Conservation (phyloP, 2,888 invertebrate genomes). For the Serrognathus titanus region DNA sequence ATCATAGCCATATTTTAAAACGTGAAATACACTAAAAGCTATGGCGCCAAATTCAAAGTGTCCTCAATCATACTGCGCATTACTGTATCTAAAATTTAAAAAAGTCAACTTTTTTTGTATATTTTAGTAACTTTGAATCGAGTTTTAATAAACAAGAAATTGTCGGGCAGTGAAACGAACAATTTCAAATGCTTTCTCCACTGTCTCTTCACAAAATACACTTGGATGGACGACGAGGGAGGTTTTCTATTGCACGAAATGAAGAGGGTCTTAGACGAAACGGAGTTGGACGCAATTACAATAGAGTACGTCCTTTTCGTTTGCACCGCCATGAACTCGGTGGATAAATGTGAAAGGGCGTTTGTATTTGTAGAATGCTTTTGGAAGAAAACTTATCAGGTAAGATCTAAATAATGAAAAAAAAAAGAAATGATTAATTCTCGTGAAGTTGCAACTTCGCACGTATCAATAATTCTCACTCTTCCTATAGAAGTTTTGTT, state of each 20-base stretch:
- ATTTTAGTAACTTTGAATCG: slow-evolving; percentile 42
- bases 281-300: slow-evolving; percentile 2
- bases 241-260: slow-evolving; percentile 44
- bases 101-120: slow-evolving; percentile 6
- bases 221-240: slow-evolving; percentile 47
- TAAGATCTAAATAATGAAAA: slow-evolving; percentile 13
- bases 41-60: too few relatives aligned
- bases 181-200: slow-evolving; percentile 46
- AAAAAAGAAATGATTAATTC: too few relatives aligned
- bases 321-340: slow-evolving; percentile 41
- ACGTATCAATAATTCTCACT: too few relatives aligned
- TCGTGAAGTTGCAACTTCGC: too few relatives aligned
- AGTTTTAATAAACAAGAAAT: slow-evolving; percentile 42
- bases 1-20: too few relatives aligned
- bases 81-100: too few relatives aligned
- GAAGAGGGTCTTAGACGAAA: slow-evolving; percentile 36
- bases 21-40: too few relatives aligned
- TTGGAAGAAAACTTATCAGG: slow-evolving; percentile 43
- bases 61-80: too few relatives aligned
- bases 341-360: slow-evolving; percentile 43
- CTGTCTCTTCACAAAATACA: slow-evolving; percentile 45
- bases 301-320: slow-evolving; percentile 42
- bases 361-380: slow-evolving; percentile 44
- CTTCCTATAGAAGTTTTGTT: too few relatives aligned
- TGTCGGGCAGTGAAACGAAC: slow-evolving; percentile 25